Evolutionary conservation across 2,113 vertebrate genomes (phyloP), one percentile per base, ranked within the genome.

Genomic region (Microcebus lehilahytsara): DNA sequence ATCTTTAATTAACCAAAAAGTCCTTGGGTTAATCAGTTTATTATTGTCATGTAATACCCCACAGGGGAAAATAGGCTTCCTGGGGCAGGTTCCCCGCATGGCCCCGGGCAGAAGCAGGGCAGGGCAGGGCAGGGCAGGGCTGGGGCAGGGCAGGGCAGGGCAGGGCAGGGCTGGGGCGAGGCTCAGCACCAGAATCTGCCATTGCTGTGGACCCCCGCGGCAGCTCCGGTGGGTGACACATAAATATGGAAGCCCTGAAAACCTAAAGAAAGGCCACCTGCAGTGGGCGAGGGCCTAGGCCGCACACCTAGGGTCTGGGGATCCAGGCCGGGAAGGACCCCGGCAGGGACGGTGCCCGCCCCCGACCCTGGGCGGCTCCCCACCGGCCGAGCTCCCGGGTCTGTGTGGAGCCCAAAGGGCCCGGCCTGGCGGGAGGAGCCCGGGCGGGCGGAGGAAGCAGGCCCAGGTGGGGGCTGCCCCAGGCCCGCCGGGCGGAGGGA

Each of bases 361-460:
- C 37, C 46, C 0, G 6, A 34, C 40, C 1, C 6, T 2, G 42
- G 56, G 7, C 46, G 2, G 0, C 11, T 58, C 34, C 46, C 22
- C 53, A 42, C n/a, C 40, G 12, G 19, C 25, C 25, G 37, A 9
- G 27, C 1, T 60, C 66, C 27, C 20, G 23, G 20, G 13, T 27
- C 23, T 27, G 25, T 11, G 5, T 56, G 10, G 19, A n/a, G 3
- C 56, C 37, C 11, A 4, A 7, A 86, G 14, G 56, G 10, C n/a
- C 17, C 13, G 51, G 42, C 42, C 42, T 42, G 42, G 5, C 42
- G 42, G 42, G 42, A 42, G 42, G 42, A 42, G 42, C 42, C 42
- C 42, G 5, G 42, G 42, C 42, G 42, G 42, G 42, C 42, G n/a
- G 53, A 27, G 53, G 75, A 10, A 10, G 25, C 5, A 14, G 20